Evolutionary conservation across 2,888 invertebrate genomes (phyloP).

Genomic region (Gari tellinella): DNA sequence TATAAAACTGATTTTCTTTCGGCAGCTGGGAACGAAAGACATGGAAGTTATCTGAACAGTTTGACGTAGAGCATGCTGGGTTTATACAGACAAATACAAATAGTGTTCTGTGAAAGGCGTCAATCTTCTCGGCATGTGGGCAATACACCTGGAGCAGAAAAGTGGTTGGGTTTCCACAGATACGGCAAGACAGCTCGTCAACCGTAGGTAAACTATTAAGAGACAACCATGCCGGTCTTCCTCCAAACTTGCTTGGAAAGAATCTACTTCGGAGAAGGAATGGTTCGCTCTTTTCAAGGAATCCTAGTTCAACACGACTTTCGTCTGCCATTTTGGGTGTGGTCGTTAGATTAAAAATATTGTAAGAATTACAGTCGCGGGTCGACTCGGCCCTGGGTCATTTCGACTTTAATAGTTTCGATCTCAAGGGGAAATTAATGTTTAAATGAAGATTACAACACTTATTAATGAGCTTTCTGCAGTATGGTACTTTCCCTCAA

Average conservation of each 20-base stretch:
- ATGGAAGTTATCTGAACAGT: slow-evolving; percentile 88
- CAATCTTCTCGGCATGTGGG: slow-evolving; percentile 88
- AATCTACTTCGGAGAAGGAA: slow-evolving; percentile 92
- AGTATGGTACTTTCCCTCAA: too few relatives aligned
- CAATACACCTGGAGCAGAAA: slow-evolving; percentile 97
- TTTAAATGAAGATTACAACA: too few relatives aligned
- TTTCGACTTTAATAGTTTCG: too few relatives aligned
- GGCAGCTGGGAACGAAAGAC: slow-evolving; percentile 93
- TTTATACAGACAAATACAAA: slow-evolving; percentile 94
- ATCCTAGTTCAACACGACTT: slow-evolving; percentile 89
- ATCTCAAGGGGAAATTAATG: too few relatives aligned
- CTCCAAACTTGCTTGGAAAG: slow-evolving; percentile 98
- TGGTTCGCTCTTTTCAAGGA: slow-evolving; percentile 88
- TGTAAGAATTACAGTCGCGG: too few relatives aligned
- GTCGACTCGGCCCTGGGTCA: too few relatives aligned
- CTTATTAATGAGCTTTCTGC: too few relatives aligned
- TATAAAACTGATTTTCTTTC: slow-evolving; percentile 91
- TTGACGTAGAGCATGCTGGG: slow-evolving; percentile 88
- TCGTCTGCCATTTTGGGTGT: slow-evolving; percentile 38
- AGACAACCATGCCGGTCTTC: slow-evolving; percentile 96
- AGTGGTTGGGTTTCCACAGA: slow-evolving; percentile 89
- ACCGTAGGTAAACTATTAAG: slow-evolving; percentile 89
- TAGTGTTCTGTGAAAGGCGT: slow-evolving; percentile 93
- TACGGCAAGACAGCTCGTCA: slow-evolving; percentile 89
- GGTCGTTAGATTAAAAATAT: too few relatives aligned